Base-by-base conservation (phyloP, 1,140 invertebrate species). In the Harpegnathos saltator region DNA sequence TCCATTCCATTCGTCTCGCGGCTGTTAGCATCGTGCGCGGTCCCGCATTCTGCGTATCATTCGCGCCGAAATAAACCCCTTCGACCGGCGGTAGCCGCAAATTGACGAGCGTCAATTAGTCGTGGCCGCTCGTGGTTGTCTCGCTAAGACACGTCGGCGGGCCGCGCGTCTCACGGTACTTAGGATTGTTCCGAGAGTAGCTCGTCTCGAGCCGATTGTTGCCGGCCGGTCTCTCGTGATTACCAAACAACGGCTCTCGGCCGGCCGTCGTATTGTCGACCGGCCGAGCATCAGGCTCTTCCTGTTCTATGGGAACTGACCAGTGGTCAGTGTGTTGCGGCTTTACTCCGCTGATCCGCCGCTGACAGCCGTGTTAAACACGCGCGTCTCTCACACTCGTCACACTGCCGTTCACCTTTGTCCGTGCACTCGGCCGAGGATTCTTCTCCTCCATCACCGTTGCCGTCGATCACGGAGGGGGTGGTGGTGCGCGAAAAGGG, bases 151-250 rank as follows among this genome's bases (percentile, higher is more conserved):
- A 68, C 54, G 86, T n/a, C 61, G 80, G 71, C 62, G 59, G 66
- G 50, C 63, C 78, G 84, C 78, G 84, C 59, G 90, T 91, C 90
- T 91, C 90, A 91, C 90, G 90, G 86, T 91, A 90, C 90, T 91
- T 91, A 90, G 84, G 68, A 90, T 91, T 89, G 84, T 90, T 87
- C 83, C 65, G 29, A 61, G 83, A 73, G 44, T 89, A 84, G 85
- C 84, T 88, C 85, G 88, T 90, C 88, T 82, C 82, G 56, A 38
- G 52, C 61, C 75, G 81, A 89, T 87, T 86, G 88, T 77, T 65
- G 74, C 83, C 78, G 68, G 54, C 26, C 82, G 48, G 58, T 77
- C 82, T 48, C 75, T 65, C 62, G 62, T 83, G 73, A 68, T 85
- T 61, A 78, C 62, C 85, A 85, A 89, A 87, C 87, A 90, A 63